Percentiles rank a stretch among this genome's conserved stretches.
Evolutionary conservation across 2,113 vertebrate genomes (phyloP).

Genomic region (Nasalis larvatus): DNA sequence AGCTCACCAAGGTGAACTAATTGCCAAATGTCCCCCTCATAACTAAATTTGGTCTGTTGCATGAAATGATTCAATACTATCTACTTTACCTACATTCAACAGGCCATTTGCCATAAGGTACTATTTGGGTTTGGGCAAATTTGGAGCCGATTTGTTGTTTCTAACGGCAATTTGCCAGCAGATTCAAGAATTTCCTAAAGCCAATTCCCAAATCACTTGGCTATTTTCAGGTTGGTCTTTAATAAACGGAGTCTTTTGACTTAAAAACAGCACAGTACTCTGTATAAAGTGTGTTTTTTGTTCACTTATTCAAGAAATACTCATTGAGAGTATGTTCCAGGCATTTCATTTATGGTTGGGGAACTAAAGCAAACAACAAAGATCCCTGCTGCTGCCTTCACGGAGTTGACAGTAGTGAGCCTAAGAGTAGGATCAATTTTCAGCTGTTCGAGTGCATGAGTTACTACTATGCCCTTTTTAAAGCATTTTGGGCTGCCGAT

Average conservation of each 20-base stretch:
- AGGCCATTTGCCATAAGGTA: neutral
- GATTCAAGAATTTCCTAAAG: neutral
- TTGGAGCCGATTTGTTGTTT: neutral
- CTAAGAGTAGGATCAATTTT: conserved; percentile 4
- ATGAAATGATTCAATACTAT: neutral
- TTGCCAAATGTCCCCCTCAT: neutral
- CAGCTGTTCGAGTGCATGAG: neutral
- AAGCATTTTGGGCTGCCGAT: conserved; percentile 15
- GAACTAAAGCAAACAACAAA: conserved; percentile 1
- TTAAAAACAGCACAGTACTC: neutral
- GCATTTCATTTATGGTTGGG: neutral
- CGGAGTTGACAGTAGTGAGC: neutral
- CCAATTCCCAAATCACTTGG: neutral
- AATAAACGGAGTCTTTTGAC: neutral
- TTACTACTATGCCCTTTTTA: neutral
- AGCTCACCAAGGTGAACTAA: neutral
- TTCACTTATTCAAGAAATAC: neutral
- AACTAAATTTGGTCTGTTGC: neutral
- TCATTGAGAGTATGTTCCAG: neutral
- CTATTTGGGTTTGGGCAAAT: neutral
- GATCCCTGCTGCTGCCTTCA: neutral
- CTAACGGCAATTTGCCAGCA: neutral
- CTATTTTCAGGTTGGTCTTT: conserved; percentile 2
- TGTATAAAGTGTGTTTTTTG: neutral
- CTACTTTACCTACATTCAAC: neutral